Conservation (phyloP, 2,888 invertebrate species). For the Sialis fuliginosa region DNA sequence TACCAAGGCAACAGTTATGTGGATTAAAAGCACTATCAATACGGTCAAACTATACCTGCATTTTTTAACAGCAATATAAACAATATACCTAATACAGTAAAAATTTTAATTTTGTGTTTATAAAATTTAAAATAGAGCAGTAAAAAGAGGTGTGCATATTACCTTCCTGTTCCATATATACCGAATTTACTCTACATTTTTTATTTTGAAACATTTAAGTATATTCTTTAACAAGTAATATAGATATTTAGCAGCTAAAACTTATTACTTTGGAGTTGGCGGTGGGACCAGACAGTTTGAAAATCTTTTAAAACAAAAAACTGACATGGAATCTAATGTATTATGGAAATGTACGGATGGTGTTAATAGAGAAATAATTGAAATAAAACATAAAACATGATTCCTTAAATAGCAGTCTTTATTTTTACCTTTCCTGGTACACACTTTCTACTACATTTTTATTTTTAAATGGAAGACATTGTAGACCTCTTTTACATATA, state of each 20-base stretch:
- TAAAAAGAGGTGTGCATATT: no score
- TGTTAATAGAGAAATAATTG: slow-evolving; percentile 41
- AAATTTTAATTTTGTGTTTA: neutral
- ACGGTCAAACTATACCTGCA: no score
- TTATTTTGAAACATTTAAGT: neutral
- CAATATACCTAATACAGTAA: no score
- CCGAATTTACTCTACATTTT: neutral
- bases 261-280: slow-evolving; percentile 89
- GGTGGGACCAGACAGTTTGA: slow-evolving; percentile 70
- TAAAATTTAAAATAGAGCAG: neutral
- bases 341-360: slow-evolving; percentile 49
- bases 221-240: neutral
- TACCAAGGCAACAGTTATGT: no score
- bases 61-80: no score
- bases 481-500: neutral
- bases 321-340: slow-evolving; percentile 32
- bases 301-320: slow-evolving; percentile 33
- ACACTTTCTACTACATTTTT: neutral
- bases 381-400: slow-evolving; percentile 25
- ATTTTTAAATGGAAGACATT: neutral
- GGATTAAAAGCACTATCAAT: no score
- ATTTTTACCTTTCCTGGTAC: no score
- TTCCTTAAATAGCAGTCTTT: no score
- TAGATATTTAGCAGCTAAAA: slow-evolving; percentile 71
- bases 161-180: no score